Conservation (phyloP, 2,113 vertebrate genomes). For the Camelus bactrianus region DNA sequence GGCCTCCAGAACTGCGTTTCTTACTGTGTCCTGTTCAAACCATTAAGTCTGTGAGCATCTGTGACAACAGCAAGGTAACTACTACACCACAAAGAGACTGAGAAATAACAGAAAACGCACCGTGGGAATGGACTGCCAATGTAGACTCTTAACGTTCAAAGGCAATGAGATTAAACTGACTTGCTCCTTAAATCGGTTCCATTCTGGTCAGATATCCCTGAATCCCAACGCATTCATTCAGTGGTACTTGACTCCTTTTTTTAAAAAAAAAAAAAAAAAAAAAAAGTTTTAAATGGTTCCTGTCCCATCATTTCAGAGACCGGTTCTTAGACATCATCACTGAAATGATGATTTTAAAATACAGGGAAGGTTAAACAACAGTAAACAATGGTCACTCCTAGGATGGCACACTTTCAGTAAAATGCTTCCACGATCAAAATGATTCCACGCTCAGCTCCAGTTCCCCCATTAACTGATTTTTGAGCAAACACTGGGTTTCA, state of each 20-base stretch:
- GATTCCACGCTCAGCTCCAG: accelerated
- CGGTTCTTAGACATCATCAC: background rate
- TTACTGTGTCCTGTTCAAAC: accelerated
- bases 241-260: background rate
- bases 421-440: accelerated
- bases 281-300: accelerated
- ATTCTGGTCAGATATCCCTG: accelerated
- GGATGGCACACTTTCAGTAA: accelerated
- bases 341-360: background rate
- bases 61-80: background rate
- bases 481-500: background rate
- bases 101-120: background rate
- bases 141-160: background rate
- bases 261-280: too few relatives aligned
- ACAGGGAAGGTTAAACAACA: accelerated
- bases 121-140: background rate
- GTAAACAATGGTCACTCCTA: accelerated
- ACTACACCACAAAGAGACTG: accelerated
- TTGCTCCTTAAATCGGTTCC: accelerated
- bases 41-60: too few relatives aligned
- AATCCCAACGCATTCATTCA: accelerated
- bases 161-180: accelerated
- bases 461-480: background rate
- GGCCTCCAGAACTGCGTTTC: background rate
- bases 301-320: accelerated